Conservation (phyloP, 2,113 vertebrate genomes). For the Eptatretus burgeri region DNA sequence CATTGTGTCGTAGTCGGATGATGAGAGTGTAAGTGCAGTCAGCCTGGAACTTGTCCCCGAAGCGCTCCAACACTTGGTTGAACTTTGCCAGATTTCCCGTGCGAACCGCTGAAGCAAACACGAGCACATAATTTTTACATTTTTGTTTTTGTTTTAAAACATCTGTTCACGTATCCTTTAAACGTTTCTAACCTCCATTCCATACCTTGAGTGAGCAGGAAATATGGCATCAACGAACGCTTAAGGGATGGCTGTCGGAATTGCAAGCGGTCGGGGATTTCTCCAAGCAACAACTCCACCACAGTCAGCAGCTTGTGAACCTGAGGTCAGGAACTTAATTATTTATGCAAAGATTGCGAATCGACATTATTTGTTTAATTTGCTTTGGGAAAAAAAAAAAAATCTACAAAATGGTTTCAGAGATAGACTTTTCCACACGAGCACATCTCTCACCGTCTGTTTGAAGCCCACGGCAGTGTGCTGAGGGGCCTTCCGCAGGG, state of each 20-base stretch:
- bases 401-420: not conserved
- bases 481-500: constrained; percentile 71
- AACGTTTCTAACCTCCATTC: not conserved
- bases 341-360: too few species aligned
- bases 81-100: constrained; percentile 83
- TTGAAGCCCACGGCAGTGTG: constrained; percentile 93
- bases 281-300: constrained; percentile 66
- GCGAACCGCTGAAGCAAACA: constrained; percentile 35
- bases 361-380: too few species aligned
- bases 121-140: not conserved
- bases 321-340: constrained; percentile 15
- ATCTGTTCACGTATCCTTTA: not conserved
- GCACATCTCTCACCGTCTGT: constrained; percentile 37
- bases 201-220: constrained; percentile 76
- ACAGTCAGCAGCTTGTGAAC: constrained; percentile 89
- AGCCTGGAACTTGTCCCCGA: constrained; percentile 80
- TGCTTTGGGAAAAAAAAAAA: too few species aligned
- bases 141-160: not conserved
- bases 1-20: constrained; percentile 82
- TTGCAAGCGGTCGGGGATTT: constrained; percentile 86
- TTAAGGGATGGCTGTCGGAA: constrained; percentile 86
- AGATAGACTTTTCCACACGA: not conserved
- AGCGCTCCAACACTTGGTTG: constrained; percentile 77
- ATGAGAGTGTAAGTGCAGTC: constrained; percentile 92
- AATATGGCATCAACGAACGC: constrained; percentile 84